Conservation (phyloP, 2,888 invertebrate species). For the Cosmia trapezina region DNA sequence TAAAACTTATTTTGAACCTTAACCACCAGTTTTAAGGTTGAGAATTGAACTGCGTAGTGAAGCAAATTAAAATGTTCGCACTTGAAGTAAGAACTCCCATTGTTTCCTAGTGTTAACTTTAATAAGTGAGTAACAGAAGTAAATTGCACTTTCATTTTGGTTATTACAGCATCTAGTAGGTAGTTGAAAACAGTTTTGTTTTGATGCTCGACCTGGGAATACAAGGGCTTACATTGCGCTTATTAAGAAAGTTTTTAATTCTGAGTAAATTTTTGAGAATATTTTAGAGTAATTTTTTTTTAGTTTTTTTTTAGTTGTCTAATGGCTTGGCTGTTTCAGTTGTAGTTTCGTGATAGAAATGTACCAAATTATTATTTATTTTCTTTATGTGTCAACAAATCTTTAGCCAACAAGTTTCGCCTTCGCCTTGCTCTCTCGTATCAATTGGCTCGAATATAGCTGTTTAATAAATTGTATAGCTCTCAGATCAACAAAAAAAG, state of each 20-base stretch:
- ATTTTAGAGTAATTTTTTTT: no score
- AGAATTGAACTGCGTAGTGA: not conserved
- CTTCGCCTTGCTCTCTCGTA: no score
- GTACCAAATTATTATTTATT: not conserved
- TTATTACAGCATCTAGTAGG: slow-evolving; percentile 26
- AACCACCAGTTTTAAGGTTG: accelerated
- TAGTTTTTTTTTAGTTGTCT: not conserved
- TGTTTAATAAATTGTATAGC: no score
- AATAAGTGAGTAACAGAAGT: slow-evolving; percentile 46
- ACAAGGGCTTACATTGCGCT: not conserved
- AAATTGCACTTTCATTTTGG: slow-evolving; percentile 41
- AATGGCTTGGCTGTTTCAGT: not conserved
- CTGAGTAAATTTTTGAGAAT: not conserved
- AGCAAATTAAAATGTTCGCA: slow-evolving; percentile 52
- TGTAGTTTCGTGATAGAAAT: not conserved
- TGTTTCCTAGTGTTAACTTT: slow-evolving; percentile 54
- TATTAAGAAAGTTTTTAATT: not conserved
- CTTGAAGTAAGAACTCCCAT: slow-evolving; percentile 35
- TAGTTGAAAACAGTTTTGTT: slow-evolving; percentile 16
- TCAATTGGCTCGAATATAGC: no score
- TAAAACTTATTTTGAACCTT: not conserved
- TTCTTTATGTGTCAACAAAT: not conserved
- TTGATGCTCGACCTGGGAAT: not conserved
- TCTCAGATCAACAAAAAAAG: no score
- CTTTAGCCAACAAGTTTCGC: not conserved